Percentiles rank a stretch among this genome's conserved stretches.
Evolutionary conservation across 2,888 invertebrate species (phyloP).

Genomic region (Crematogaster levior): DNA sequence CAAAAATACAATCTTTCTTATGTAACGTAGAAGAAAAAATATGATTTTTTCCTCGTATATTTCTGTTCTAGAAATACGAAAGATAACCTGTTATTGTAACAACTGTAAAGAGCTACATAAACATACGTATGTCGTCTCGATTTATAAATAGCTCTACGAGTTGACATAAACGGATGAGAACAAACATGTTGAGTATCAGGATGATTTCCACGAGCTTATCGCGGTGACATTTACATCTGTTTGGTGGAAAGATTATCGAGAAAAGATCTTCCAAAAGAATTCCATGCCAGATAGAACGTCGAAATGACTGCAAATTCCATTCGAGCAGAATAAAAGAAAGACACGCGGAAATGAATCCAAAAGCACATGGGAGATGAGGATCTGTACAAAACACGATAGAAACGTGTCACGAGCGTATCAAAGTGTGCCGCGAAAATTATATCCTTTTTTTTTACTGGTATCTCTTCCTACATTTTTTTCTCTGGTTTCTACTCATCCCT

Average conservation of each 20-base stretch:
- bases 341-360: conserved; percentile 56
- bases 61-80: not conserved
- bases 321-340: conserved; percentile 7
- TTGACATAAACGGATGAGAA: conserved; percentile 33
- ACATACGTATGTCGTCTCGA: not conserved
- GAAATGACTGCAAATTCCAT: conserved; percentile 43
- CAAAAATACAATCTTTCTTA: not conserved
- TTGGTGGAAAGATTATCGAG: conserved; percentile 43
- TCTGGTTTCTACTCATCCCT: conserved; percentile 11
- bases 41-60: conserved; percentile 6
- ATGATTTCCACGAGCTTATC: conserved; percentile 25
- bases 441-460: conserved; percentile 45
- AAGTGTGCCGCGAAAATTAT: conserved; percentile 68
- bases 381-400: conserved; percentile 21
- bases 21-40: not conserved
- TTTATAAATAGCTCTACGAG: conserved; percentile 30
- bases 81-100: not conserved
- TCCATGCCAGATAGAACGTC: conserved; percentile 27
- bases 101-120: conserved; percentile 20
- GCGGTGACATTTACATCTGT: conserved; percentile 54
- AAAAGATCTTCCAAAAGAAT: conserved; percentile 32
- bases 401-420: conserved; percentile 64
- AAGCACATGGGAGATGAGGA: conserved; percentile 24
- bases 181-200: conserved; percentile 21
- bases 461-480: not conserved